phyloP scores from a whole-genome alignment of 2,797 vertebrate species.

The Xenops minutus region DNA sequence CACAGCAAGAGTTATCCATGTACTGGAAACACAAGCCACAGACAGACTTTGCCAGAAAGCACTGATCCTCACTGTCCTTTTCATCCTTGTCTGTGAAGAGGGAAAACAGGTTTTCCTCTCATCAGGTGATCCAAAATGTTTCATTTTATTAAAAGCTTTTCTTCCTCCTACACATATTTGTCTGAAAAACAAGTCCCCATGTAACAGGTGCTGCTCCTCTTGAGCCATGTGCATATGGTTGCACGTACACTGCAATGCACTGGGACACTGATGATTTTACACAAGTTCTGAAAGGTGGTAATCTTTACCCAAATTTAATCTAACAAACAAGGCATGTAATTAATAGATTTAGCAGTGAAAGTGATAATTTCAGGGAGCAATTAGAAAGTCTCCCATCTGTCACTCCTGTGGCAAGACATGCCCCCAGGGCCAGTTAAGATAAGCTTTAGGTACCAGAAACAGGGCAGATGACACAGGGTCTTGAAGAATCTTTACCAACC shows the following conservation, averaged over 20 bases:
- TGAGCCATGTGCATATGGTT: accelerated
- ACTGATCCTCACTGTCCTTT: neutral
- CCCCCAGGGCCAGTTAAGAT: neutral
- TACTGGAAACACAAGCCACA: neutral
- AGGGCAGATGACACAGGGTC: neutral
- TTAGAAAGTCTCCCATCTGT: neutral
- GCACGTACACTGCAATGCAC: neutral
- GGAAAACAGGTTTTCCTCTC: neutral
- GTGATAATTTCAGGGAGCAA: neutral
- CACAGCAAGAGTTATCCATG: neutral
- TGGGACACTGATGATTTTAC: neutral
- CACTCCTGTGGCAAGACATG: neutral
- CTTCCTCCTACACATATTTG: neutral
- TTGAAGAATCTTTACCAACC: neutral
- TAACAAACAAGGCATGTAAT: neutral
- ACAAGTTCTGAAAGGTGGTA: neutral
- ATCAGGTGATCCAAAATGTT: neutral
- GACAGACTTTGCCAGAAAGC: neutral
- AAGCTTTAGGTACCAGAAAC: neutral
- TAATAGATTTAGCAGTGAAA: neutral
- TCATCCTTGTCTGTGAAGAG: neutral
- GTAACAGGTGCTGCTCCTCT: neutral
- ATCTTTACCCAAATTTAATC: neutral
- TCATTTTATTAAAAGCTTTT: neutral
- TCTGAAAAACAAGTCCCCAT: neutral